Evolutionary conservation across 2,888 invertebrate genomes (phyloP).

Genomic region (Mythimna loreyi): DNA sequence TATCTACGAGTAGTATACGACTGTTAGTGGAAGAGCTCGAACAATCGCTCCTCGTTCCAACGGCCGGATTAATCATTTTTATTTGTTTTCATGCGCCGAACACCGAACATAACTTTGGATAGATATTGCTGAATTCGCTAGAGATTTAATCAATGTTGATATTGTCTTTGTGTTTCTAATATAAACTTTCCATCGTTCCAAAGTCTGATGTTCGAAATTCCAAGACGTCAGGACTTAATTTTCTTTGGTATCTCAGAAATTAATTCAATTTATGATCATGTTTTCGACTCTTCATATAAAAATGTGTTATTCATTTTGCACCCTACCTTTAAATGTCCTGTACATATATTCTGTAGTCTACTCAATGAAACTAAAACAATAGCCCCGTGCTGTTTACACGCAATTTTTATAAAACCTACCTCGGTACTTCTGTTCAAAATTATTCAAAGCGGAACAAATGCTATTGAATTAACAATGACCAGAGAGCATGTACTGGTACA

Average conservation of each 20-base stretch:
- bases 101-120: conserved; percentile 46
- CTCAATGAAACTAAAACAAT: conserved; percentile 52
- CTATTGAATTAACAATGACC: conserved; percentile 66
- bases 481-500: conserved; percentile 65
- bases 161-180: conserved; percentile 44
- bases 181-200: conserved; percentile 37
- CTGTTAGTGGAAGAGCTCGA: conserved; percentile 25
- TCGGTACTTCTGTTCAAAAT: conserved; percentile 56
- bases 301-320: neutral
- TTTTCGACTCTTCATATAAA: conserved; percentile 4
- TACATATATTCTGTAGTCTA: conserved; percentile 5
- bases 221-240: conserved; percentile 17
- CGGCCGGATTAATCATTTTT: conserved; percentile 58
- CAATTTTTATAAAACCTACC: conserved; percentile 47
- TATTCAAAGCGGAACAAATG: conserved; percentile 64
- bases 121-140: conserved; percentile 54
- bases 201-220: conserved; percentile 30
- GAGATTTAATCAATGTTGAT: conserved; percentile 53
- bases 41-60: conserved; percentile 45
- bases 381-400: conserved; percentile 24
- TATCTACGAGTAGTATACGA: conserved; percentile 36
- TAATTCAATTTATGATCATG: conserved; percentile 7
- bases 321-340: neutral
- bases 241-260: conserved; percentile 20
- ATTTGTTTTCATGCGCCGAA: conserved; percentile 51